Evolutionary conservation across 2,113 vertebrate species (phyloP).

Genomic region (Eudyptes chrysolophus): DNA sequence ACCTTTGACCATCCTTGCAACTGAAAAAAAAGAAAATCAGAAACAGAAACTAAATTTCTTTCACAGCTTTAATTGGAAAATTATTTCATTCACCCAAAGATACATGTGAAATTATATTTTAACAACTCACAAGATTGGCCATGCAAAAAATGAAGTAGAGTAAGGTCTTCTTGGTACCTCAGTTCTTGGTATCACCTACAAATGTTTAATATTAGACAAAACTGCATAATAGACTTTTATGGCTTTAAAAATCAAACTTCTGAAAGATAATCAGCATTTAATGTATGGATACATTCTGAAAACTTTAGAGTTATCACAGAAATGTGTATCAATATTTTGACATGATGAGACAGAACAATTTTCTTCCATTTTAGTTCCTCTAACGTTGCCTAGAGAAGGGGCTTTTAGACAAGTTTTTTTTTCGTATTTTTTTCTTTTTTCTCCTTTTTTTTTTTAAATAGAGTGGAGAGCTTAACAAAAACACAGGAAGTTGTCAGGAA

Average conservation of each 20-base stretch:
- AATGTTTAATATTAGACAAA: background rate
- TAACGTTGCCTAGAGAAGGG: background rate
- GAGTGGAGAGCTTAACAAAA: background rate
- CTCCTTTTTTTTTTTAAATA: background rate
- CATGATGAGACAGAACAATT: background rate
- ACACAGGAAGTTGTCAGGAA: background rate
- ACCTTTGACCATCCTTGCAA: background rate
- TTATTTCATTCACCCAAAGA: background rate
- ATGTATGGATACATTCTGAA: background rate
- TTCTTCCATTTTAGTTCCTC: background rate
- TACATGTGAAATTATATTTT: background rate
- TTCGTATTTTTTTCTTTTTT: background rate
- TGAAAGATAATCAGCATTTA: background rate
- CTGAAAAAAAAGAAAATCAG: background rate
- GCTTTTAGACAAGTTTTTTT: background rate
- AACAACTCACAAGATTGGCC: background rate
- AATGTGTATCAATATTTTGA: background rate
- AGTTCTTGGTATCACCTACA: background rate
- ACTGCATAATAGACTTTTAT: background rate
- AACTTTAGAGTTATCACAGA: background rate
- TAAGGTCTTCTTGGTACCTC: background rate
- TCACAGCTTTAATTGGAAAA: background rate
- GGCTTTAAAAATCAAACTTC: background rate
- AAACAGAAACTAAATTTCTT: background rate
- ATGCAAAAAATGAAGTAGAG: background rate